Base-by-base conservation (phyloP, 1,140 invertebrate genomes). In the Procambarus clarkii region DNA sequence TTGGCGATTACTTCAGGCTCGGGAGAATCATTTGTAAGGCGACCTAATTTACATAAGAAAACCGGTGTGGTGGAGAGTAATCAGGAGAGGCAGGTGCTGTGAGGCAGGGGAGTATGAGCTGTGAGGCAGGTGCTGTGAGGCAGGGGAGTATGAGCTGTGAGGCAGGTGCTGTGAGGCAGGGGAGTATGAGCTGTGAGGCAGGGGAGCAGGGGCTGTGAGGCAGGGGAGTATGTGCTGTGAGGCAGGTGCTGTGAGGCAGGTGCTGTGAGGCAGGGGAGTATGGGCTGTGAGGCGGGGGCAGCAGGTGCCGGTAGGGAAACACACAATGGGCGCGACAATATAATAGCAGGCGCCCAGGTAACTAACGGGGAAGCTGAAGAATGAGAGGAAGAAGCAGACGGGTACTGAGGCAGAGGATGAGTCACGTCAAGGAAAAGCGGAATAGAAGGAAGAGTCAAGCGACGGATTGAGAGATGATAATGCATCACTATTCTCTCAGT, bases 41-140 rank as follows among this genome's bases (percentile, higher is more conserved):
- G 69, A 74, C 69, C 69, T 74, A 74, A 74, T 74, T 74, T 74
- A 11, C 69, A 74, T 74, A 74, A 34, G 69, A 74, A 74, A 74
- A 34, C 69, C 21, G 21, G 69, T 34, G 69, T 74, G 24, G 24
- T 34, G 69, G 69, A 4, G 69, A 74, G 69, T 34, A 34, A 34
- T 34, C 34, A 34, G 34, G 34, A 34, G 34, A 34, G 34, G 34
- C 64, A 69, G 64, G 69, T 74, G 69, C 69, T 44, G 69, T 3
- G n/a, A 8, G n/a, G n/a, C 5, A 11, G n/a, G 7, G 8, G 69
- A 7, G 21, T 34, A 34, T 34, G 15, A 3, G 24, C n/a, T 24
- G 69, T 24, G 69, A 74, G 18, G 13, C 8, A 21, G 21, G 60
- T n/a, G 18, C 15, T 64, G 13, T 18, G 18, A 18, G 21, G 13